A percentile compares a stretch with the other conserved stretches of the same genome.
phyloP scores from a whole-genome alignment of 1,140 invertebrate species.

The Campodea augens region DNA sequence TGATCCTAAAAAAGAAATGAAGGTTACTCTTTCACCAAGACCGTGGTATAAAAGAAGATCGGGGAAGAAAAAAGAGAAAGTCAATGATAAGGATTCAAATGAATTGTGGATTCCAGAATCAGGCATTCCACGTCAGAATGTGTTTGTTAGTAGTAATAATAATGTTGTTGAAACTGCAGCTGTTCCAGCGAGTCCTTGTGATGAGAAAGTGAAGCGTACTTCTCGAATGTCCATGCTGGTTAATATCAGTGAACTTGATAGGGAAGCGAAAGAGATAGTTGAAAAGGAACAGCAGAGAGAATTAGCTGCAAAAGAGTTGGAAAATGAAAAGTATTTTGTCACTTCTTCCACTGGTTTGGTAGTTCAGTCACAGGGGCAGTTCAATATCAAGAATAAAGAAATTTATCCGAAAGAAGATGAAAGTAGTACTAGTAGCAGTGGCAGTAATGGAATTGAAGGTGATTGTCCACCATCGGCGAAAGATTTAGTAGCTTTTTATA shows the following conservation, averaged over 20 bases:
- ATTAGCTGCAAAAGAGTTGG: slow-evolving; percentile 18
- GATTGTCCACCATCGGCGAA: slow-evolving; percentile 27
- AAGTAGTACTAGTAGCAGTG: no score
- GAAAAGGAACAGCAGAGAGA: slow-evolving; percentile 30
- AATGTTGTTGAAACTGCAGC: slow-evolving; percentile 8
- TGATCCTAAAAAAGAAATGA: background rate
- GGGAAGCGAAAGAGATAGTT: slow-evolving; percentile 53
- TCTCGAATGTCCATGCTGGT: slow-evolving; percentile 44
- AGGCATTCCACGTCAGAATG: slow-evolving; percentile 15
- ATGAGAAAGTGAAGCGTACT: slow-evolving; percentile 29
- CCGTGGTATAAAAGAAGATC: slow-evolving; percentile 42
- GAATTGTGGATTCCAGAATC: slow-evolving; percentile 19
- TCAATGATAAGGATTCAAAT: slow-evolving; percentile 14
- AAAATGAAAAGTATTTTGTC: slow-evolving; percentile 14
- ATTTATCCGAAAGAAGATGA: no score
- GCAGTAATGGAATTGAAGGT: no score
- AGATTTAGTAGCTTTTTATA: slow-evolving; percentile 41
- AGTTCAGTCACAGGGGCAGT: no score
- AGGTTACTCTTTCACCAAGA: slow-evolving; percentile 28
- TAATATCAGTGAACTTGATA: slow-evolving; percentile 59
- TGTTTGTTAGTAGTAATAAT: no score
- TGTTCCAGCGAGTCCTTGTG: slow-evolving; percentile 10
- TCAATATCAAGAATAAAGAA: no score
- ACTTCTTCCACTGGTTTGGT: slow-evolving; percentile 8
- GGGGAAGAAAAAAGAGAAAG: slow-evolving; percentile 11